Base-by-base conservation (phyloP, 2,888 invertebrate genomes). In the Ypsolopha sequella region DNA sequence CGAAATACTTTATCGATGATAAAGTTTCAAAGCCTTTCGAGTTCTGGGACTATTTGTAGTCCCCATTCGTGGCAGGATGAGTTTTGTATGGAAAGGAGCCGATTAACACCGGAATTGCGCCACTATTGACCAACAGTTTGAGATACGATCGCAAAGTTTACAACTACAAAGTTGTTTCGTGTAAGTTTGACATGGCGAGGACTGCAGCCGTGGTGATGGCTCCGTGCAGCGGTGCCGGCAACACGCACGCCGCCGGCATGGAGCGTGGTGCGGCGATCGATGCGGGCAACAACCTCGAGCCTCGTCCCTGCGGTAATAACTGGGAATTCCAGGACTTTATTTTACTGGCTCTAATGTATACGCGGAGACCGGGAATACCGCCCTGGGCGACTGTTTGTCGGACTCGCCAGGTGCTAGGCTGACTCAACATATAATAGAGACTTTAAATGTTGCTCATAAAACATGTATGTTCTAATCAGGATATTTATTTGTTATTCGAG, bases 241-340 rank as follows among this genome's bases (percentile, higher is more conserved):
- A 73, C 72, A 73, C 61, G 60, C 62, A 52, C 60, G 60, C 68
- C 74, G 24, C 24, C 24, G 24, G 24, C 24, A 2, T 24, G 24
- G 24, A 24, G 24, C 24, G 24, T 24, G 76, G 68, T 75, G 73
- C 73, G 72, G 67, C 65, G 70, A 82, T 85, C 85, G 82, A 85
- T 85, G 58, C 73, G 82, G 82, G 72, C 84, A 84, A 80, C 82
- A 81, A 84, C 82, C 85, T 65, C 79, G 68, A 66, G 62, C 61
- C 64, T 61, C 69, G 66, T 71, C 77, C 80, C 77, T 75, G 71
- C 76, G 61, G 73, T 76, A 76, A 73, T 79, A 76, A 76, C 75
- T 72, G 85, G 85, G 73, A 85, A 84, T 81, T 79, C 85, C 85
- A 78, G 75, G 70, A 81, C 48, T 45, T 34, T 41, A 35, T 36